These are phyloP conservation scores for Alauda arvensis DNA, from an alignment of 2,797 vertebrate species.

Conservation along the genomic window DNA sequence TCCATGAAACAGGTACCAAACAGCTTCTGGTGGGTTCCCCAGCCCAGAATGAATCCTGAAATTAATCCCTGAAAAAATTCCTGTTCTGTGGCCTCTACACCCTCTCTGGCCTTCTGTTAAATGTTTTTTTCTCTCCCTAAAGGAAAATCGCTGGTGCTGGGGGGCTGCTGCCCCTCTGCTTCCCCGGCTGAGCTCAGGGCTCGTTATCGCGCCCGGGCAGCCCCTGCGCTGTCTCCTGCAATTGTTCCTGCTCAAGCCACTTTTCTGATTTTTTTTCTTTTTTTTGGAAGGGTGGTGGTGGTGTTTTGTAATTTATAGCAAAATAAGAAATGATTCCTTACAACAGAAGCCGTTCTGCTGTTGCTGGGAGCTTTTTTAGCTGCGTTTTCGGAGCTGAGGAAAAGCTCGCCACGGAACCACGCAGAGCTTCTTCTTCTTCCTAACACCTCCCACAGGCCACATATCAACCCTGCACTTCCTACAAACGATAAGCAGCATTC, in stretches of 20 bases:
- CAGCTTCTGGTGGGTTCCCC: not conserved
- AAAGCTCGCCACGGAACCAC: not conserved
- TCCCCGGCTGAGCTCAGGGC: not conserved
- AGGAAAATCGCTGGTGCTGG: not conserved
- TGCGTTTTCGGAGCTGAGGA: not conserved
- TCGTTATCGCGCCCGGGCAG: not conserved
- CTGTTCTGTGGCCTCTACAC: not conserved
- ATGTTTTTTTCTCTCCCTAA: not conserved
- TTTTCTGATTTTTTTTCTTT: not conserved
- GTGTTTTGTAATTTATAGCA: conserved; percentile 11
- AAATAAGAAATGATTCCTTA: not conserved
- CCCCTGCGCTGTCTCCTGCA: conserved; percentile 29
- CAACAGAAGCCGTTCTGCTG: not conserved
- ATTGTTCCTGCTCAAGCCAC: conserved; percentile 38
- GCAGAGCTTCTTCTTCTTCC: not conserved
- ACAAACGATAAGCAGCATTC: not conserved
- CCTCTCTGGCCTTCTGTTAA: not conserved
- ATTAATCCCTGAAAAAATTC: not conserved
- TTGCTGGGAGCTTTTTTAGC: not conserved
- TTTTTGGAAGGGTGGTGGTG: not conserved
- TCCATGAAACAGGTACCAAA: rapidly evolving
- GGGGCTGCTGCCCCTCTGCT: not conserved
- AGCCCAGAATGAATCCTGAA: rapidly evolving
- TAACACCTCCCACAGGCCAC: not conserved
- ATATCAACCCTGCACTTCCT: not conserved